These are phyloP conservation scores for Frieseomelitta varia DNA, from an alignment of 1,140 invertebrate species.

Conservation along the genomic window DNA sequence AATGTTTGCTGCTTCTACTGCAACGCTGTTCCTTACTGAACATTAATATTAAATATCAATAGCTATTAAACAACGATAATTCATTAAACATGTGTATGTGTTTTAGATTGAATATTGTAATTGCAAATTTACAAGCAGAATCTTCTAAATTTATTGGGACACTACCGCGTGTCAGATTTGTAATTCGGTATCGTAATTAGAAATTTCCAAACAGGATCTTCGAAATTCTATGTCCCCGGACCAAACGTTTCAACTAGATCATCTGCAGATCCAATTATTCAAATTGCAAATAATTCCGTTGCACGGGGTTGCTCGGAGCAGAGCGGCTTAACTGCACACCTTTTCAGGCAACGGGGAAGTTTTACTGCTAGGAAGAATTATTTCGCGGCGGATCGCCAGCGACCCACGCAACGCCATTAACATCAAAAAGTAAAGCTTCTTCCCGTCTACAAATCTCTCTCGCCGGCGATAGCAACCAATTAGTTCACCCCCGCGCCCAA, in stretches of 20 bases:
- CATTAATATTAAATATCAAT: neutral
- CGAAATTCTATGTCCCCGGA: neutral
- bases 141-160: too few species aligned
- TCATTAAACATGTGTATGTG: too few species aligned
- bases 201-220: neutral
- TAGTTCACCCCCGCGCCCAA: conserved; percentile 17
- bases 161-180: too few species aligned
- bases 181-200: neutral
- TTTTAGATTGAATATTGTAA: too few species aligned
- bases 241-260: neutral
- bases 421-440: conserved; percentile 40
- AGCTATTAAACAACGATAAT: neutral
- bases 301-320: neutral
- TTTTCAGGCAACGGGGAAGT: neutral
- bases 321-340: neutral
- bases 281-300: neutral
- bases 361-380: conserved; percentile 27
- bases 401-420: conserved; percentile 49
- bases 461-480: conserved; percentile 28
- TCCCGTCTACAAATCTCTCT: conserved; percentile 38
- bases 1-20: neutral
- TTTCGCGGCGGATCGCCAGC: neutral
- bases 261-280: neutral
- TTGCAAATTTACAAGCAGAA: too few species aligned
- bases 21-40: too few species aligned